These are phyloP conservation scores for Drosophila equinoxialis DNA, from an alignment of 1,140 invertebrate species.

Conservation along the genomic window DNA sequence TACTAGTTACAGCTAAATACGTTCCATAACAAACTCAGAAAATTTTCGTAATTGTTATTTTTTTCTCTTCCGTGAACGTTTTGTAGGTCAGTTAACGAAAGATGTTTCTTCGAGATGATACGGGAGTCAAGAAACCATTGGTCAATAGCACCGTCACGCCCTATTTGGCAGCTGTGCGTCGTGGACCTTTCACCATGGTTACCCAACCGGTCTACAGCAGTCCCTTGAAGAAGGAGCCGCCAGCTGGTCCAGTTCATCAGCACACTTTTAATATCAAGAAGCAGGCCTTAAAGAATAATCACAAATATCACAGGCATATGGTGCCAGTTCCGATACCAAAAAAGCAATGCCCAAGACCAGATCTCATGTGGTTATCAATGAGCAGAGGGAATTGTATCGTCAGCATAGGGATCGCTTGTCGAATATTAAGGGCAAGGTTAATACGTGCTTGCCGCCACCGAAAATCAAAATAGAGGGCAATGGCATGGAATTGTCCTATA, in stretches of 20 bases:
- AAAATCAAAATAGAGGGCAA: constrained; percentile 60
- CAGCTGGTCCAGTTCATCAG: constrained; percentile 20
- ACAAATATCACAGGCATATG: constrained; percentile 48
- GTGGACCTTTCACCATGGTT: constrained; percentile 49
- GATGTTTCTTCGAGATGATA: constrained; percentile 59
- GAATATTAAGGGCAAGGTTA: constrained; percentile 68
- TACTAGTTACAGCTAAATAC: neutral
- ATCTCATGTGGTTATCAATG: constrained; percentile 51
- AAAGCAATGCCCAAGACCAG: constrained; percentile 7
- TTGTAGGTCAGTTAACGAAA: neutral
- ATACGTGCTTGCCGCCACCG: constrained; percentile 59
- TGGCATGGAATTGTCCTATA: constrained; percentile 66
- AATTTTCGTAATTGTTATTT: constrained; percentile 1
- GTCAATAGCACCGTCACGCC: constrained; percentile 27
- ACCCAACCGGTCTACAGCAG: constrained; percentile 53
- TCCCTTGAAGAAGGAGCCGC: constrained; percentile 25
- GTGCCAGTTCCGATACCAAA: constrained; percentile 30
- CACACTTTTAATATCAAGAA: constrained; percentile 64
- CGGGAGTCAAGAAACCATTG: constrained; percentile 5
- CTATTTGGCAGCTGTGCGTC: constrained; percentile 50
- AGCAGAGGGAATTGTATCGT: constrained; percentile 61
- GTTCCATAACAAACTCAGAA: neutral
- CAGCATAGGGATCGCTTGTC: constrained; percentile 65
- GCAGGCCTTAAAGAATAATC: constrained; percentile 34
- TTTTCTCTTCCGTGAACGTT: neutral